These are phyloP conservation scores for Drosophila guanche DNA, from an alignment of 1,140 invertebrate genomes.

Conservation along the genomic window DNA sequence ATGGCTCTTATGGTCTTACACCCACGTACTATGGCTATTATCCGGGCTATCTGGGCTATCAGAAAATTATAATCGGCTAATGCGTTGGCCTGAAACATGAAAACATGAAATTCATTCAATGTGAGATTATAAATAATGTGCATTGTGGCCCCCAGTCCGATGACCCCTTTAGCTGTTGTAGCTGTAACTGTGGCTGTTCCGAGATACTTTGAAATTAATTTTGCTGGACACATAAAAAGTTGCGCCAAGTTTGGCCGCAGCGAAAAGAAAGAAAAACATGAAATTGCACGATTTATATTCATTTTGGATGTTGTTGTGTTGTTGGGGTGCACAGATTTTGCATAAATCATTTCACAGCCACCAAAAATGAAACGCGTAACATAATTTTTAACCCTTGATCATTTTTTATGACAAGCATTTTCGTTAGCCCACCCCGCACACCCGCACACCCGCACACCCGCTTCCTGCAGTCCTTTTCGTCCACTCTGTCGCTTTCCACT, in stretches of 20 bases:
- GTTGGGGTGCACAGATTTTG: conserved; percentile 69
- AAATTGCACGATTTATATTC: conserved; percentile 80
- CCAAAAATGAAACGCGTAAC: conserved; percentile 76
- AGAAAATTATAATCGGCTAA: conserved; percentile 71
- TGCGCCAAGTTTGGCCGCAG: conserved; percentile 28
- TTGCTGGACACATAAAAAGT: conserved; percentile 76
- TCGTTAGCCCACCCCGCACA: conserved; percentile 45
- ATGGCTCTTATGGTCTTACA: conserved; percentile 38
- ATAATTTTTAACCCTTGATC: conserved; percentile 81
- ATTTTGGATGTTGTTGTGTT: conserved; percentile 55
- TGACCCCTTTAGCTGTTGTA: conserved; percentile 19
- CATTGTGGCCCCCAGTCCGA: conserved; percentile 22
- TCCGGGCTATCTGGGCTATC: conserved; percentile 61
- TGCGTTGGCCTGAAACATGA: background rate
- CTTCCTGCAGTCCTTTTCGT: background rate
- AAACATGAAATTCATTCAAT: conserved; percentile 46
- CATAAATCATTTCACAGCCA: conserved; percentile 78
- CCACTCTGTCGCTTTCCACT: conserved; percentile 2
- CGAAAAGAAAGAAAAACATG: conserved; percentile 50
- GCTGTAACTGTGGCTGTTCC: conserved; percentile 27
- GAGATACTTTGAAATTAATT: conserved; percentile 77
- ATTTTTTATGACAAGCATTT: conserved; percentile 81
- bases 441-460: background rate
- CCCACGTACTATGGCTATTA: conserved; percentile 42
- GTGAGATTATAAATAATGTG: conserved; percentile 78